Evolutionary conservation across 2,113 vertebrate species (phyloP).

Genomic region (Oenanthe oenanthe): DNA sequence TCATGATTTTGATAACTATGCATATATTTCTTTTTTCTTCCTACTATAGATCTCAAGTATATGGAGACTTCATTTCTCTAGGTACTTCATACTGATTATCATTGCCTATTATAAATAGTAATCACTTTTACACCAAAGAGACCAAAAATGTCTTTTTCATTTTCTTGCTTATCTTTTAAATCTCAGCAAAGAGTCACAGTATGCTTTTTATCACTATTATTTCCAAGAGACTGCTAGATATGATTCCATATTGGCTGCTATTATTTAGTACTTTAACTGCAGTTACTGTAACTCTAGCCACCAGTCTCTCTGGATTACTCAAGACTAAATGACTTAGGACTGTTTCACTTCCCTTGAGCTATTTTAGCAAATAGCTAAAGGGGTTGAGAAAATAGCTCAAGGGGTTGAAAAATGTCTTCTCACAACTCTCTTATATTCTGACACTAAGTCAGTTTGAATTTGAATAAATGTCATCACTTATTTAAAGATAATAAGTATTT

Average conservation of each 20-base stretch:
- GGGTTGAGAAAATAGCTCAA: conserved; percentile 11
- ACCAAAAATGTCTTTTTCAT: neutral
- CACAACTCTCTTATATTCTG: neutral
- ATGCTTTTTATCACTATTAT: neutral
- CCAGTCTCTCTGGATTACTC: neutral
- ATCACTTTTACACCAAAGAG: neutral
- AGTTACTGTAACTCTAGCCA: neutral
- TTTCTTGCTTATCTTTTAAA: neutral
- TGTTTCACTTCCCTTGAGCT: neutral
- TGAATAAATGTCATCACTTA: neutral
- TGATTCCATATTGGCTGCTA: neutral
- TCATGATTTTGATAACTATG: neutral
- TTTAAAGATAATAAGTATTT: neutral
- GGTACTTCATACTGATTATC: neutral
- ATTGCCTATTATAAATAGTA: neutral
- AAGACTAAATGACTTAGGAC: neutral
- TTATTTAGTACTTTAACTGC: neutral
- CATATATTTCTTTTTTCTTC: neutral
- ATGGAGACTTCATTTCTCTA: neutral
- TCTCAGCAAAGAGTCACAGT: neutral
- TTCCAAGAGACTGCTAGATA: neutral
- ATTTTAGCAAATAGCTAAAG: conserved; percentile 22
- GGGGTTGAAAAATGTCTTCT: neutral
- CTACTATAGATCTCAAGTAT: neutral
- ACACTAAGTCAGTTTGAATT: neutral